Percentiles rank a stretch among this genome's conserved stretches.
Evolutionary conservation across 1,140 invertebrate genomes (phyloP).

Genomic region (Neodiprion fabricii): DNA sequence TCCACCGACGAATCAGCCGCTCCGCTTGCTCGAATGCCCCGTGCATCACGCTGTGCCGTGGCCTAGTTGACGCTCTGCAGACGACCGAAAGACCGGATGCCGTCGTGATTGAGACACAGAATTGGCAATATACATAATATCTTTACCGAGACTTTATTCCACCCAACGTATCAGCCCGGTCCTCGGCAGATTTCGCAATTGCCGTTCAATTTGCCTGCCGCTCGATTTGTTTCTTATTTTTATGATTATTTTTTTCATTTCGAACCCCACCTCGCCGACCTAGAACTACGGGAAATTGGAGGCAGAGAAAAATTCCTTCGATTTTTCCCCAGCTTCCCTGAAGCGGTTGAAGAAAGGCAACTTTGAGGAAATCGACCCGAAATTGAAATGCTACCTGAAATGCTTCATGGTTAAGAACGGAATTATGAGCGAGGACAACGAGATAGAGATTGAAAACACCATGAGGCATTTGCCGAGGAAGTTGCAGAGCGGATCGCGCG

Average conservation of each 20-base stretch:
- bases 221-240: no score
- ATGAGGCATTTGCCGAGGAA: constrained; percentile 41
- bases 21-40: not conserved
- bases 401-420: constrained; percentile 48
- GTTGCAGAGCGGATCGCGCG: constrained; percentile 36
- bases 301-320: not conserved
- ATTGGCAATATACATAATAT: constrained; percentile 2
- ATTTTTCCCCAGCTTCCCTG: constrained; percentile 37
- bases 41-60: not conserved
- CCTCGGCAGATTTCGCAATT: no score
- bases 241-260: no score
- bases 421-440: constrained; percentile 38
- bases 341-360: constrained; percentile 41
- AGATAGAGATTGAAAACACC: constrained; percentile 42
- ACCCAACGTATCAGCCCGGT: no score
- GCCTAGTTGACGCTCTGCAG: constrained; percentile 1
- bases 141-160: no score
- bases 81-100: constrained; percentile 6
- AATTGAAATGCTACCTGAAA: constrained; percentile 49
- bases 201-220: no score
- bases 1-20: not conserved
- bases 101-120: constrained; percentile 4
- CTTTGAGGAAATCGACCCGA: constrained; percentile 39
- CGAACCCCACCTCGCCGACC: no score
- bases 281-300: no score